phyloP scores from a whole-genome alignment of 2,888 invertebrate genomes.

The Oxystoma pomonae region DNA sequence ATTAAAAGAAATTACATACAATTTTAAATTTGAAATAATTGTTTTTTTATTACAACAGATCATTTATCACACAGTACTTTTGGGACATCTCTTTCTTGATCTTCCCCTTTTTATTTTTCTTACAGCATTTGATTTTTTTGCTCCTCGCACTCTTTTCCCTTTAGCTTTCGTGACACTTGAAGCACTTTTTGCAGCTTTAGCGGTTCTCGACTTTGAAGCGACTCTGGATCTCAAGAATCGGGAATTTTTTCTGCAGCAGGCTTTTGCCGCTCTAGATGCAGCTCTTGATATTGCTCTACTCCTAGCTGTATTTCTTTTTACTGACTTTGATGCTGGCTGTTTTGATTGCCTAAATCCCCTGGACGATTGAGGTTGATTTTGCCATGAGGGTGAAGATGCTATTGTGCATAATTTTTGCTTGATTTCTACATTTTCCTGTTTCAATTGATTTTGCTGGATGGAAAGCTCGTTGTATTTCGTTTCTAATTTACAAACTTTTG shows the following conservation, averaged over 20 bases:
- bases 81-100: neutral
- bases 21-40: too few species aligned
- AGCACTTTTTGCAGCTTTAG: neutral
- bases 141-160: neutral
- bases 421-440: neutral
- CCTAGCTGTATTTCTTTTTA: too few species aligned
- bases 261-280: too few species aligned
- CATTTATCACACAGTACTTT: neutral
- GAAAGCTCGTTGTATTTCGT: neutral
- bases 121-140: neutral
- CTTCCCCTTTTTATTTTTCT: neutral
- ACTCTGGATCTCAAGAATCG: neutral
- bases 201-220: neutral
- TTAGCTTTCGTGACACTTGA: neutral
- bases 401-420: neutral
- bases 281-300: too few species aligned
- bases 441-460: neutral
- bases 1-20: too few species aligned
- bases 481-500: neutral
- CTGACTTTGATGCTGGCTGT: neutral
- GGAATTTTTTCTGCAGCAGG: too few species aligned
- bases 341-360: neutral
- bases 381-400: neutral
- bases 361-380: neutral
- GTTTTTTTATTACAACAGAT: neutral